Base-by-base conservation (phyloP, 2,113 vertebrate species). In the Pagrus major region DNA sequence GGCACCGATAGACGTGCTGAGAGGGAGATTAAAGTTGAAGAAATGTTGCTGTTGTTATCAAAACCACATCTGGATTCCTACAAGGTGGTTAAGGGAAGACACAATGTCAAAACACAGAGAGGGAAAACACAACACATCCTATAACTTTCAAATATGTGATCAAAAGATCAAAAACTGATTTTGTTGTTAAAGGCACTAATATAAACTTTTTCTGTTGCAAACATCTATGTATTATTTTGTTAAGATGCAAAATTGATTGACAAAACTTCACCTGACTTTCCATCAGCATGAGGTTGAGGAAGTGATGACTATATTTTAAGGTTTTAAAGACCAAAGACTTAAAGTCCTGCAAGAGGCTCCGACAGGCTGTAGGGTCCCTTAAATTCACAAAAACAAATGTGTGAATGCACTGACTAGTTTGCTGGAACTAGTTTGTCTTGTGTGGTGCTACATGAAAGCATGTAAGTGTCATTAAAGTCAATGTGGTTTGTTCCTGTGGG, bases 51-150 rank as follows among this genome's bases (percentile, higher is more conserved):
- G 23, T 29, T 20, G 21, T 33, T 60, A 58, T 54, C 16, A 25
- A 72, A 73, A 61, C 41, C 63, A 66, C 66, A 80, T 23, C 46
- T 60, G 56, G n/a, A 56, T 71, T 33, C 44, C 44, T 9, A 49
- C 10, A 15, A 20, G 55, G 18, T 11, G 52, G 67, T 35, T 33
- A 51, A 44, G 37, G 6, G 21, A 49, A 15, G 41, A 60, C 29
- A 23, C 0, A n/a, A 44, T 37, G 66, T 54, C 1, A 23, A 59
- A 42, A 11, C 35, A 46, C 23, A 37, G 9, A 11, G 42, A 35
- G 29, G 39, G 41, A 2, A 46, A 47, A 55, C 6, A 6, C n/a
- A n/a, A 12, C n/a, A 56, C 25, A 15, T 16, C 23, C 11, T 1
- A 2, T 0, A 58, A 16, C 51, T 52, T 33, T 51, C 12, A 20